These are phyloP conservation scores for Mohoua ochrocephala DNA, from an alignment of 2,113 vertebrate genomes.

Conservation along the genomic window DNA sequence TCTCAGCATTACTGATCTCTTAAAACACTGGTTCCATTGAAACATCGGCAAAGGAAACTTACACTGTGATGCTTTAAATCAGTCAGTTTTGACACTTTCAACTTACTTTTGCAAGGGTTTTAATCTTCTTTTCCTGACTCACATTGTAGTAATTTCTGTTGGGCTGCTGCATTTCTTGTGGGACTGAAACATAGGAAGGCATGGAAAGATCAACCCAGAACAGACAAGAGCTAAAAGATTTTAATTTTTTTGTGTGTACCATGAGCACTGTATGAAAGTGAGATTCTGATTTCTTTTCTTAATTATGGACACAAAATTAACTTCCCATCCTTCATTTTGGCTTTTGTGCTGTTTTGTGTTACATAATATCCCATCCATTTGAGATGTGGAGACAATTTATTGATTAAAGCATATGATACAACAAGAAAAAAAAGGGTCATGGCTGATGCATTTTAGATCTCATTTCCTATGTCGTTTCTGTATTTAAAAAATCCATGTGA, in stretches of 20 bases:
- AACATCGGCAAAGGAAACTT: neutral
- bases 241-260: neutral
- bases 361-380: neutral
- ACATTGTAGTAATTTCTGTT: neutral
- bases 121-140: neutral
- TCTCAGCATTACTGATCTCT: rapidly evolving
- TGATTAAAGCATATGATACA: neutral
- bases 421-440: neutral
- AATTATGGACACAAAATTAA: neutral
- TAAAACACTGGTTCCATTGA: neutral
- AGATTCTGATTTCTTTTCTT: neutral
- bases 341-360: neutral
- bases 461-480: neutral
- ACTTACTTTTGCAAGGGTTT: neutral
- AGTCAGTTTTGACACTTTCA: neutral
- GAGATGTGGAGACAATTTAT: neutral
- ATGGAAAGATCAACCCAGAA: neutral
- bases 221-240: neutral
- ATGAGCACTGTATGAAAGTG: neutral
- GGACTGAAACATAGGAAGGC: neutral
- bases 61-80: neutral
- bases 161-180: neutral
- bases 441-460: neutral
- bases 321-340: neutral
- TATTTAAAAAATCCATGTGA: neutral